phyloP scores from a whole-genome alignment of 2,888 invertebrate species.

The Pammene aurita region DNA sequence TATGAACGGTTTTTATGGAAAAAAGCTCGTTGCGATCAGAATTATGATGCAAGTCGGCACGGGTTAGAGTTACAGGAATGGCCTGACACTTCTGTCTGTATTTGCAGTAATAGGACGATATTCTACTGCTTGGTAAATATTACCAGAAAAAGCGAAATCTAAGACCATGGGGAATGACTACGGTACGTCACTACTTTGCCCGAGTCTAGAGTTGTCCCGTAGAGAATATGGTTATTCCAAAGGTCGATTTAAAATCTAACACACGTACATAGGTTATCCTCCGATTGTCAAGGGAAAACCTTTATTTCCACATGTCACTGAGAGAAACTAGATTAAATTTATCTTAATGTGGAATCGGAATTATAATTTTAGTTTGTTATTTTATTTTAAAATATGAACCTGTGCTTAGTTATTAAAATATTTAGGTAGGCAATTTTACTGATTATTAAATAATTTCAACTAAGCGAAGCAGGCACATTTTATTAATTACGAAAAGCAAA shows the following conservation, averaged over 20 bases:
- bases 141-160: background rate
- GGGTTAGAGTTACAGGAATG: too few relatives aligned
- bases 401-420: too few relatives aligned
- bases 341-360: background rate
- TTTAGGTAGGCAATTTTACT: too few relatives aligned
- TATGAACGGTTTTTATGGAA: too few relatives aligned
- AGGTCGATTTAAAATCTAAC: background rate
- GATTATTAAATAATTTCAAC: too few relatives aligned
- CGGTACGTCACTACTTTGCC: background rate
- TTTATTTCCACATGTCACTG: background rate
- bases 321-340: background rate
- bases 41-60: too few relatives aligned
- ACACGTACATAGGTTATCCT: background rate
- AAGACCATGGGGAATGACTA: background rate
- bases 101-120: too few relatives aligned
- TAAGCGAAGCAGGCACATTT: too few relatives aligned
- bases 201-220: background rate
- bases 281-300: background rate
- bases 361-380: background rate
- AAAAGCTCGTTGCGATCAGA: too few relatives aligned
- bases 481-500: too few relatives aligned
- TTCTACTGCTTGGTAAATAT: background rate
- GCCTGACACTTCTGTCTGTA: too few relatives aligned
- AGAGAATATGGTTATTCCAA: conserved; percentile 23
- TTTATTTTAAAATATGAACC: background rate